Base-by-base conservation (phyloP, 2,113 vertebrate species). In the Erythrocercus mccallii region DNA sequence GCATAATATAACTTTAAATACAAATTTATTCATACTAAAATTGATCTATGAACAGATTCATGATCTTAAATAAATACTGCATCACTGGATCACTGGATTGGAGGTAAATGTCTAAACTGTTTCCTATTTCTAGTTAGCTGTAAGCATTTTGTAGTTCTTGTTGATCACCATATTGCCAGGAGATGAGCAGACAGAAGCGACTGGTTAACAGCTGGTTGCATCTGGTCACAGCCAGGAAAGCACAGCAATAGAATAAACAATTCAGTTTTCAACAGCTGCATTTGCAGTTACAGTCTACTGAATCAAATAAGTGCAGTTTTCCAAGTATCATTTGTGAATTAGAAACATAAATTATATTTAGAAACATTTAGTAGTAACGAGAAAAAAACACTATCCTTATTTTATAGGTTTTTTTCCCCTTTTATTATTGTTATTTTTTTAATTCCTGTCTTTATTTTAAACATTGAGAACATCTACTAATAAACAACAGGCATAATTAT, bases 181-280 rank as follows among this genome's bases (percentile, higher is more conserved):
- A 96, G 92, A 95, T 73, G 88, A 81, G 81, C 61, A 42, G 73
- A 84, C 87, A 89, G 72, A 90, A 94, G 90, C 92, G 96, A 97
- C 97, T 96, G 95, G 92, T 95, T 96, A 96, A 96, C 98, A 98
- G 97, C 97, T 98, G 97, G 95, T 91, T 96, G 87, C 97, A 98
- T 97, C 97, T 97, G 97, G 97, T 95, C 83, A 96, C 92, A 93
- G 94, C 94, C 76, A 90, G 92, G 82, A 95, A 86, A 85, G 65
- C 90, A 70, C 35, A 94, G 93, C 80, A 90, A 83, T 77, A 94
- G 97, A 96, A 96, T 96, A 96, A 95, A 88, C 88, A 90, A 68
- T 87, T 83, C 72, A 1, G 37, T 92, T 92, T 70, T 86, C 95
- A 88, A 60, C 97, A 97, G 97, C 97, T 96, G 97, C 95, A 68